Evolutionary conservation across 2,113 vertebrate species (phyloP), one percentile per base, ranked within the genome.

Genomic region (Salvator merianae): DNA sequence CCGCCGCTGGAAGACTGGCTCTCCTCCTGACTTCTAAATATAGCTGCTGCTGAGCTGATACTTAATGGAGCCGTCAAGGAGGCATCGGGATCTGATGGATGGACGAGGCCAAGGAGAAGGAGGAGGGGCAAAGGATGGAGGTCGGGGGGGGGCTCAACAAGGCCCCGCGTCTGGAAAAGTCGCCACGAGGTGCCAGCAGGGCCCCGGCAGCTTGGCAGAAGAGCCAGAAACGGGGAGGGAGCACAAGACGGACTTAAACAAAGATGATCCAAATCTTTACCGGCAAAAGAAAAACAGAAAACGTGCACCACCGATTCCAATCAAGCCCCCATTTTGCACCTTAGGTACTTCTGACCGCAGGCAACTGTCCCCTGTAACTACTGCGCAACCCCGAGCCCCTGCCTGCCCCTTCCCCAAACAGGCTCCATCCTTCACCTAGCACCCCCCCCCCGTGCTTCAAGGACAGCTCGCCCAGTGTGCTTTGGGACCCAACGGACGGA

Each of bases 21-120:
- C 81, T 24, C 74, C 53, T 82, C 92, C 81, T 0, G 2, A 1
- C 81, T 85, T 84, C 92, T 85, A 93, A 92, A 93, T 85, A 87
- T 84, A 92, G 89, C 87, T 0, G 40, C 86, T 18, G 76, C 84
- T 0, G 32, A 71, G 84, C 30, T 5, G 7, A 68, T 59, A 66
- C 7, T 40, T 89, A 87, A 92, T 82, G 91, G 89, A 85, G 90
- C 90, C 40, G 55, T 85, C 91, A 84, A 9, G 2, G 50, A 75
- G 66, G 81, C 84, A n/a, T 3, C 63, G 1, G 75, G 34, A 55
- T 72, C 86, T 92, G 92, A 93, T 74, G 82, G 89, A 92, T 87
- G 84, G 87, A 81, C 10, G 88, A 43, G 82, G 32, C 63, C 3
- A n/a, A 74, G 13, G 55, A 63, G 53, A 18, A 30, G 5, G 26